These are phyloP conservation scores for Callionymus lyra DNA, from an alignment of 2,113 vertebrate species.

Conservation along the genomic window DNA sequence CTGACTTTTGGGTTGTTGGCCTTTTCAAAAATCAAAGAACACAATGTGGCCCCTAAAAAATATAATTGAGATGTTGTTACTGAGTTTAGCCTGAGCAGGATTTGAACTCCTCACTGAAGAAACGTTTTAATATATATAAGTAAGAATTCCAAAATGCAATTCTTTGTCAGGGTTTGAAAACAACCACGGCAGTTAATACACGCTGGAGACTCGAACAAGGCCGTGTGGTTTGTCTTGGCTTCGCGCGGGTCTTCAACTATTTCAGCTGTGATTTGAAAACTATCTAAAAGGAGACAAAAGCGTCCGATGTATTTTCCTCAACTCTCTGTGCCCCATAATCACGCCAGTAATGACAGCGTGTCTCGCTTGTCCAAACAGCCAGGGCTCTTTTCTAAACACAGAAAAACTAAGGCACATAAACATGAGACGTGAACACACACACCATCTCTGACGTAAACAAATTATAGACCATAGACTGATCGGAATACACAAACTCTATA, in stretches of 20 bases:
- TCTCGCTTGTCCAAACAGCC: slow-evolving; percentile 55
- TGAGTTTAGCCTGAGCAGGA: too few relatives aligned
- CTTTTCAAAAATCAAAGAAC: too few relatives aligned
- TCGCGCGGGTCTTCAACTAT: slow-evolving; percentile 21
- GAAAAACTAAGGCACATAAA: slow-evolving; percentile 26
- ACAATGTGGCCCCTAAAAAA: too few relatives aligned
- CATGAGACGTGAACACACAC: slow-evolving; percentile 7
- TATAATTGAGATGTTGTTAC: too few relatives aligned
- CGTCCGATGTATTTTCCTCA: slow-evolving; percentile 61
- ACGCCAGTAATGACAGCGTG: slow-evolving; percentile 56
- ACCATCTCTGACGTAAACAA: slow-evolving; percentile 25
- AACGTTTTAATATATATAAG: too few relatives aligned
- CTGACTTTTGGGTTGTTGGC: too few relatives aligned
- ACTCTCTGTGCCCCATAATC: slow-evolving; percentile 62
- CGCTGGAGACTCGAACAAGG: too few relatives aligned
- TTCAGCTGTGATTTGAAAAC: slow-evolving; percentile 45
- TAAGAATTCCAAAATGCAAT: too few relatives aligned
- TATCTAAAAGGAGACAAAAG: slow-evolving; percentile 58
- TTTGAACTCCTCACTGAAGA: too few relatives aligned
- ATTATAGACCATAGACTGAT: slow-evolving; percentile 35
- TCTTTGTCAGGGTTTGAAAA: too few relatives aligned
- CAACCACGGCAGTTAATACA: too few relatives aligned
- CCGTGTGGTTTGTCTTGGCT: too few relatives aligned
- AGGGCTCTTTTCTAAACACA: slow-evolving; percentile 39
- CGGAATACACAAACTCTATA: slow-evolving; percentile 15